A percentile compares a stretch with the other conserved stretches of the same genome.
phyloP scores from a whole-genome alignment of 2,797 vertebrate species.

The Pseudochirops cupreus region DNA sequence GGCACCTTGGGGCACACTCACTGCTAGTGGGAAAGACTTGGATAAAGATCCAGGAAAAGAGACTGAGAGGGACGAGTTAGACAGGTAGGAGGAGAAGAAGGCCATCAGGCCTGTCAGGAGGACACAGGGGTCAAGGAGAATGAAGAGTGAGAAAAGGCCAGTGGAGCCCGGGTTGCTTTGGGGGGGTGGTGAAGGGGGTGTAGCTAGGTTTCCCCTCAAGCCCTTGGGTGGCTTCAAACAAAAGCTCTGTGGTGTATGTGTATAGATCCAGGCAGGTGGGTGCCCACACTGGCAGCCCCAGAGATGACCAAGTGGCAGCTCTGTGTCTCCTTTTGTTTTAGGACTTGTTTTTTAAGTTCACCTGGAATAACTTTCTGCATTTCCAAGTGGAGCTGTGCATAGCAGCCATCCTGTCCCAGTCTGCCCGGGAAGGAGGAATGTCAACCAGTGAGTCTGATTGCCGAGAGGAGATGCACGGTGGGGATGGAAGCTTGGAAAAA shows the following conservation, averaged over 20 bases:
- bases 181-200: not conserved
- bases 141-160: not conserved
- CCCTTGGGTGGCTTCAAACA: not conserved
- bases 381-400: conserved; percentile 99
- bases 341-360: conserved; percentile 99
- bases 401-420: conserved; percentile 93
- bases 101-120: not conserved
- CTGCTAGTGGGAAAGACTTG: not conserved
- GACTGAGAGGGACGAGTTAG: not conserved
- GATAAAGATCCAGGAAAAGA: not conserved
- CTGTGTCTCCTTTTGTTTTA: conserved; percentile 72
- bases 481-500: conserved; percentile 52
- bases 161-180: no score
- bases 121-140: no score
- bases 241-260: not conserved
- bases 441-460: conserved; percentile 63
- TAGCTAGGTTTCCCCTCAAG: not conserved
- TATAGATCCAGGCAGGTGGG: not conserved
- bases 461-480: conserved; percentile 79
- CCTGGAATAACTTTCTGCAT: conserved; percentile 99
- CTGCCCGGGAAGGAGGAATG: conserved; percentile 84
- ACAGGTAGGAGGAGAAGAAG: not conserved
- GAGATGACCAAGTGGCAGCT: not conserved
- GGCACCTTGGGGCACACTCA: not conserved
- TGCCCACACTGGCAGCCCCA: not conserved